phyloP scores from a whole-genome alignment of 2,113 vertebrate species.

The Dryoscopus gambensis region DNA sequence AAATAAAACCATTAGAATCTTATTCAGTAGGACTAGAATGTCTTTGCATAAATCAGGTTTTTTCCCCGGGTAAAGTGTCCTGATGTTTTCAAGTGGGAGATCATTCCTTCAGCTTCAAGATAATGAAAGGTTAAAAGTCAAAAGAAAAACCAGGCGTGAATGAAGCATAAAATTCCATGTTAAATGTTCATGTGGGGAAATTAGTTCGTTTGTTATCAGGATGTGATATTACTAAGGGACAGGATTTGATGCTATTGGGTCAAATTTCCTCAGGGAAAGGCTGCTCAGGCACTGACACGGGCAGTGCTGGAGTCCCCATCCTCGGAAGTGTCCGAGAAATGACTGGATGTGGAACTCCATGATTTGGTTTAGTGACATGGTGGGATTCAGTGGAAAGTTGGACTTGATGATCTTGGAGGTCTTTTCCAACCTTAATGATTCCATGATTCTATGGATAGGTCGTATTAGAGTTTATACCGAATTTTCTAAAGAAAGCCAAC shows the following conservation, averaged over 20 bases:
- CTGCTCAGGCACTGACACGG: neutral
- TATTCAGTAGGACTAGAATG: neutral
- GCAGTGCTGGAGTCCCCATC: neutral
- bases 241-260: neutral
- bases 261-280: neutral
- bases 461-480: neutral
- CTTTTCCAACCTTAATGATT: neutral
- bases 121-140: neutral
- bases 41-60: neutral
- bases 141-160: neutral
- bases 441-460: neutral
- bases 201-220: too few relatives aligned
- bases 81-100: neutral
- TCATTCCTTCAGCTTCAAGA: neutral
- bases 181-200: neutral
- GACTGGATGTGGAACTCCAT: neutral
- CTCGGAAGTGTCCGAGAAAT: neutral
- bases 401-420: neutral
- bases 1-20: neutral
- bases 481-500: neutral
- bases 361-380: neutral
- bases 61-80: neutral
- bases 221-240: neutral
- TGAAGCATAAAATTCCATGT: neutral
- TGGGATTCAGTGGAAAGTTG: neutral